Evolutionary conservation across 2,888 invertebrate species (phyloP), one percentile per base, ranked within the genome.

Genomic region (Timandra comae): DNA sequence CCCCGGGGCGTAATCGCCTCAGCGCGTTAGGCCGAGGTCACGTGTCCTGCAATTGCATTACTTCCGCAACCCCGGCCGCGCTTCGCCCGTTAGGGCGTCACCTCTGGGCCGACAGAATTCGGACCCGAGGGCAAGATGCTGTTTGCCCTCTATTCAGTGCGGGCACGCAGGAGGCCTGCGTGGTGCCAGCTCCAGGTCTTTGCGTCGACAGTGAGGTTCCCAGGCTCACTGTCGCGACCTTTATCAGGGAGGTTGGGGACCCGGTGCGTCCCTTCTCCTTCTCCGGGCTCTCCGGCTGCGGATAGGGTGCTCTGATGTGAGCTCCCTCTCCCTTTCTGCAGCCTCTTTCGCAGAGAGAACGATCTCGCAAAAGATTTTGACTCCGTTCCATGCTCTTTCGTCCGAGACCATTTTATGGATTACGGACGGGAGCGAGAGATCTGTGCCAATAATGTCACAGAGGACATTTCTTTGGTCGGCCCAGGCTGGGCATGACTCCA

Each of bases 391-490:
- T 3, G 12, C 7, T 3, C 5, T 8, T 21, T 33, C 25, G 12
- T 10, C n/a, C 2, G 8, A 12, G 20, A 33, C 20, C 33, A 33
- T 31, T 3, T 25, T 7, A 2, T 5, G 9, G 2, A 28, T 24
- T 10, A 33, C 8, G 11, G 30, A n/a, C 12, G 24, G 23, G 3
- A 35, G 28, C 16, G 35, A 30, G 12, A 35, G 20, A 8, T 30
- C 30, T 1, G n/a, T 10, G n/a, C 30, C 31, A 2, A 34, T 13
- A 0, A 3, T 9, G 1, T 12, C 25, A 4, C n/a, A 11, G 3
- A 29, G 29, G 2, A 1, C 26, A 12, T 3, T 3, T 12, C 34
- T 29, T 20, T 34, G 10, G 8, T 7, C 12, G 1, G 12, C 25
- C 34, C 34, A 34, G 2, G 29, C 25, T 3, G 29, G 29, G 12